phyloP scores from a whole-genome alignment of 2,797 vertebrate species.

The Lutra lutra region DNA sequence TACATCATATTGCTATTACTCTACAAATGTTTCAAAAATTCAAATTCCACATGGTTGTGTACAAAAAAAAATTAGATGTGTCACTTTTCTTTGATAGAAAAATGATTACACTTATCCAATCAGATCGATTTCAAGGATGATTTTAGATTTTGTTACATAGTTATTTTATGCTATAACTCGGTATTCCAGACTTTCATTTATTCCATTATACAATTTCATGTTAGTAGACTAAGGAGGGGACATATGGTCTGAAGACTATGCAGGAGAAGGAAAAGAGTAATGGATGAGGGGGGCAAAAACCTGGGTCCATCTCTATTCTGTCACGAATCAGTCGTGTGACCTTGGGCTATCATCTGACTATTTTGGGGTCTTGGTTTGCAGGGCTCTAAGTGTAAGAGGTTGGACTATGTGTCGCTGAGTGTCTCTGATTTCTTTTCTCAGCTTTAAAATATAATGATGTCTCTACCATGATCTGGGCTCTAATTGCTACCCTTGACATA shows the following conservation, averaged over 20 bases:
- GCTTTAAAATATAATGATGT: slow-evolving; percentile 20
- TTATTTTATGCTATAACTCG: background rate
- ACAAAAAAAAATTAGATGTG: background rate
- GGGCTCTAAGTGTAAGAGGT: background rate
- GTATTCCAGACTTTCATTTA: background rate
- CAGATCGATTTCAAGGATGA: background rate
- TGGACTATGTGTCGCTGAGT: background rate
- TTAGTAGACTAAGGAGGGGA: background rate
- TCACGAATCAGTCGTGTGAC: background rate
- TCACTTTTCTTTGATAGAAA: background rate
- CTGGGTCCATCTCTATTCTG: background rate
- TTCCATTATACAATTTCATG: background rate
- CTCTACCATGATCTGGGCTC: background rate
- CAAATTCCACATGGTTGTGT: background rate
- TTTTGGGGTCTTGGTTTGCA: background rate
- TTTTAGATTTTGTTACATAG: background rate
- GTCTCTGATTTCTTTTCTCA: background rate
- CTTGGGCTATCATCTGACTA: background rate
- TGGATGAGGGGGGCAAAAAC: background rate
- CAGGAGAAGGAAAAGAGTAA: background rate
- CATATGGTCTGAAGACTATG: background rate
- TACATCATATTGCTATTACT: background rate
- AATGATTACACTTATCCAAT: background rate
- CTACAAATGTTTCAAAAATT: background rate
- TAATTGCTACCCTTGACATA: background rate